Percentiles rank a stretch among this genome's conserved stretches.
These are phyloP conservation scores for Centrocercus urophasianus DNA, from an alignment of 2,113 vertebrate genomes.

Conservation along the genomic window DNA sequence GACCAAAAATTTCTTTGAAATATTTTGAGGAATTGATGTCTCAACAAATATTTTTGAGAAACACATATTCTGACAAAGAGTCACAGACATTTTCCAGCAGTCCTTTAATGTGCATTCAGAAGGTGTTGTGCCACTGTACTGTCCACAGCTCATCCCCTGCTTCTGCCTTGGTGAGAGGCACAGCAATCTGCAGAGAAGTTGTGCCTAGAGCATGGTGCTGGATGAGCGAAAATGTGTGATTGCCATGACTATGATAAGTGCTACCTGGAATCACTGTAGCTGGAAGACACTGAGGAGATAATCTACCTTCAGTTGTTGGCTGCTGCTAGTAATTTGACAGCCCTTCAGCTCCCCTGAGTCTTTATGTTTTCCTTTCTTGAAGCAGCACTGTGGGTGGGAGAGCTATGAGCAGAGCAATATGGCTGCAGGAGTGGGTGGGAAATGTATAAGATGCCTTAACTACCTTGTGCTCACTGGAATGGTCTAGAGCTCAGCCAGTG, in stretches of 20 bases:
- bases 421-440: background rate
- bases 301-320: background rate
- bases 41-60: background rate
- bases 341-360: background rate
- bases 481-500: background rate
- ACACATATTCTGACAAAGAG: background rate
- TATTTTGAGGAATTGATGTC: background rate
- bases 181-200: background rate
- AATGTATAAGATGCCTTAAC: background rate
- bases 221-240: background rate
- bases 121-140: background rate
- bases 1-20: background rate
- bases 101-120: background rate
- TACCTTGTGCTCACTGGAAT: background rate
- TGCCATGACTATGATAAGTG: background rate
- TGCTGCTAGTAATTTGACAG: background rate
- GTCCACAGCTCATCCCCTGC: background rate
- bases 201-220: background rate
- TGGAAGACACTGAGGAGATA: background rate
- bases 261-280: background rate
- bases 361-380: background rate
- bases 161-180: background rate
- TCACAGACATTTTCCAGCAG: fast-evolving
- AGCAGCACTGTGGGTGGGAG: background rate
- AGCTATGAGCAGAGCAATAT: background rate